phyloP scores from a whole-genome alignment of 2,888 invertebrate genomes.

The Latrodectus hesperus region DNA sequence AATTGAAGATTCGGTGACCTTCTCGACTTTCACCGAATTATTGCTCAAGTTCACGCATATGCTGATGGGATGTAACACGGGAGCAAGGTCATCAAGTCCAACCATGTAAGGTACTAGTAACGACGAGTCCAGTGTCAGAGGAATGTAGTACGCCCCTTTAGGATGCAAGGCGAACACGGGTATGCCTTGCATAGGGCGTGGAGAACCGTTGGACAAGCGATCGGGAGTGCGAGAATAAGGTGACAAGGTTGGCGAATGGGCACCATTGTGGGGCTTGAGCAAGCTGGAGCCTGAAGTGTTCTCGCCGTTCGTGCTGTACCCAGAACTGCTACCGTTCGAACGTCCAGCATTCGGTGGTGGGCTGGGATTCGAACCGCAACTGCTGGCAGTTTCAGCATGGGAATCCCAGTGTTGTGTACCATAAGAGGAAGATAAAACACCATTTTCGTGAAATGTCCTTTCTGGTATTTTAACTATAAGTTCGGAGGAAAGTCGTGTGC shows the following conservation, averaged over 20 bases:
- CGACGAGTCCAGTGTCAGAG: slow-evolving; percentile 85
- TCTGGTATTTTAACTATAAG: slow-evolving; percentile 61
- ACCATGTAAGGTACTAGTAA: slow-evolving; percentile 82
- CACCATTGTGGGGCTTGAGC: slow-evolving; percentile 29
- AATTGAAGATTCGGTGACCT: slow-evolving; percentile 9
- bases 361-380: slow-evolving; percentile 68
- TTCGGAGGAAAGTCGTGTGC: slow-evolving; percentile 36
- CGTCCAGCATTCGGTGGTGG: slow-evolving; percentile 44
- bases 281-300: slow-evolving; percentile 36
- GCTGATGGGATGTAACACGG: slow-evolving; percentile 88
- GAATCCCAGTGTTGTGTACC: slow-evolving; percentile 44
- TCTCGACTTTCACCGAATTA: slow-evolving; percentile 61
- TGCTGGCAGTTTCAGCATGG: slow-evolving; percentile 59
- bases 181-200: slow-evolving; percentile 76
- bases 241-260: slow-evolving; percentile 38
- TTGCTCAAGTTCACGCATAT: slow-evolving; percentile 81
- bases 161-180: slow-evolving; percentile 93
- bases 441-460: slow-evolving; percentile 15
- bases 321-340: slow-evolving; percentile 64
- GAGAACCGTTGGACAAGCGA: slow-evolving; percentile 49
- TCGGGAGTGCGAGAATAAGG: slow-evolving; percentile 50
- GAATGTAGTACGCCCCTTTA: slow-evolving; percentile 91
- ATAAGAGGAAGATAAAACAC: slow-evolving; percentile 7
- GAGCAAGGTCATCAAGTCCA: slow-evolving; percentile 71
- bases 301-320: slow-evolving; percentile 66